Conservation (phyloP, 2,888 invertebrate genomes). For the Leucophora obtusa region DNA sequence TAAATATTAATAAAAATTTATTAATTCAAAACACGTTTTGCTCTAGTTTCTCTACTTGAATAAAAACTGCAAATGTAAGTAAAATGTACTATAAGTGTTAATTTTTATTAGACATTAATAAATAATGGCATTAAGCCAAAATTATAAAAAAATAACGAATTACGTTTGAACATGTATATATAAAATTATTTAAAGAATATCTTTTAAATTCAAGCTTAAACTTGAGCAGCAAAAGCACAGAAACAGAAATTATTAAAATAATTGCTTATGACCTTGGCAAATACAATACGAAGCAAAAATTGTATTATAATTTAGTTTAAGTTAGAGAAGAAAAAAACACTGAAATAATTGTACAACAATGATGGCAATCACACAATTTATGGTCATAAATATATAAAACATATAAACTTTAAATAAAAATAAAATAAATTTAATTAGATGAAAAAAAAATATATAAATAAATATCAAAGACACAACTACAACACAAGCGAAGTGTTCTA, state of each 20-base stretch:
- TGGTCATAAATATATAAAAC: slow-evolving; percentile 44
- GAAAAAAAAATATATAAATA: slow-evolving; percentile 10
- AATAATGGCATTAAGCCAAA: slow-evolving; percentile 50
- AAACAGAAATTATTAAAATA: slow-evolving; percentile 45
- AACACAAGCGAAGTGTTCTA: slow-evolving; percentile 33
- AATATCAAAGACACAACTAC: background rate
- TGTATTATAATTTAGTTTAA: slow-evolving; percentile 48
- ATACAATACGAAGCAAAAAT: slow-evolving; percentile 37
- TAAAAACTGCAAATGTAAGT: slow-evolving; percentile 26
- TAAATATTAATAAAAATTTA: slow-evolving; percentile 13
- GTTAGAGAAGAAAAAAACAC: background rate
- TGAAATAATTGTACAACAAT: slow-evolving; percentile 15
- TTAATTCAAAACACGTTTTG: slow-evolving; percentile 56
- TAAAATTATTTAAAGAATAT: slow-evolving; percentile 1
- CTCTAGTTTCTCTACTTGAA: slow-evolving; percentile 61
- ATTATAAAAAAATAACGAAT: slow-evolving; percentile 9
- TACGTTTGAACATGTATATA: background rate
- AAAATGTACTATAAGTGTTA: background rate
- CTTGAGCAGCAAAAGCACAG: slow-evolving; percentile 10
- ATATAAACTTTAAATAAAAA: background rate
- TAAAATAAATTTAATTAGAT: slow-evolving; percentile 52
- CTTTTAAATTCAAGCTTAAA: background rate
- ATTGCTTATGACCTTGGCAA: slow-evolving; percentile 62
- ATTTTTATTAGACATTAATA: slow-evolving; percentile 14
- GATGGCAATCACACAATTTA: slow-evolving; percentile 54